Percentiles rank a stretch among this genome's conserved stretches.
These are phyloP conservation scores for Psilanteris sp. DNA, from an alignment of 1,140 invertebrate genomes.

Conservation along the genomic window DNA sequence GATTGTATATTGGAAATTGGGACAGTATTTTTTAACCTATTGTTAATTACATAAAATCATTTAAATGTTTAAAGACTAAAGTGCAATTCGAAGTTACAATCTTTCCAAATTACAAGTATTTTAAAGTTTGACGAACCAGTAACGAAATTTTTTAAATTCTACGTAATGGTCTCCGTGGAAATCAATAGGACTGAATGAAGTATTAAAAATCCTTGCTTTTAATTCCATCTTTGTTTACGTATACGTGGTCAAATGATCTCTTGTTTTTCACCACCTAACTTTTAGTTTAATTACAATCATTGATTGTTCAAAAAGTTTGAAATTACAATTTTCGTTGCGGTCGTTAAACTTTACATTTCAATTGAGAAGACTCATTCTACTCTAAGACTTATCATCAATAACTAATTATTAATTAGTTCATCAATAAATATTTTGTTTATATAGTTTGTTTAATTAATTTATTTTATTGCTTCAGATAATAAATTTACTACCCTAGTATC, in stretches of 20 bases:
- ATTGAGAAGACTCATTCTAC: constrained; percentile 7
- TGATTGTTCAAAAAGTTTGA: background rate
- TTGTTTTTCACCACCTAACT: constrained; percentile 3
- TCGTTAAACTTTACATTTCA: constrained; percentile 10
- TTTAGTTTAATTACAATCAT: constrained; percentile 20
- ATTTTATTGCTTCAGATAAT: too few species aligned
- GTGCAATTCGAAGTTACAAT: constrained; percentile 17
- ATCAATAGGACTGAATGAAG: constrained; percentile 39
- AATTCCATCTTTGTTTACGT: constrained; percentile 20
- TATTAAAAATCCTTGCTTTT: constrained; percentile 31
- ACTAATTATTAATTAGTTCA: too few species aligned
- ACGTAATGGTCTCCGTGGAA: constrained; percentile 14
- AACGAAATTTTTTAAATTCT: constrained; percentile 38
- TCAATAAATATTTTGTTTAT: too few species aligned
- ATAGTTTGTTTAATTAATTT: too few species aligned
- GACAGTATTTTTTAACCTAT: too few species aligned
- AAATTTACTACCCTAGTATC: too few species aligned
- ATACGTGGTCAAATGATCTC: constrained; percentile 6
- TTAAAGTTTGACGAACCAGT: constrained; percentile 15
- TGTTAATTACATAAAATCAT: too few species aligned
- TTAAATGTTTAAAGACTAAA: too few species aligned
- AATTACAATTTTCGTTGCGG: background rate
- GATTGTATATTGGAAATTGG: too few species aligned
- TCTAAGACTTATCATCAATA: too few species aligned
- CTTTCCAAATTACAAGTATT: constrained; percentile 38